Conservation (phyloP, 2,797 vertebrate genomes). For the Aselliscus stoliczkanus region DNA sequence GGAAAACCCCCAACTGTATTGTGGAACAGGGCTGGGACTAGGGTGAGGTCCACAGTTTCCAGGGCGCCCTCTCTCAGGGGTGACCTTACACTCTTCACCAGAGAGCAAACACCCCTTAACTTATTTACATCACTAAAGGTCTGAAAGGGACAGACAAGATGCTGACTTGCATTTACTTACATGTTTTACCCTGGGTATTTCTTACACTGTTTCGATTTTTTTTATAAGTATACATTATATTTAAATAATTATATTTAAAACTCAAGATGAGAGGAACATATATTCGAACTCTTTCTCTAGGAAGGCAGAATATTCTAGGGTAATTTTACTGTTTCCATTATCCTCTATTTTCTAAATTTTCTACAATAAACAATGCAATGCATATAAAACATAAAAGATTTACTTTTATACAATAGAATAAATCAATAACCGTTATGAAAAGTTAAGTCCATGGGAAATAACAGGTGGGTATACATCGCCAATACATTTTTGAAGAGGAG, state of each 20-base stretch:
- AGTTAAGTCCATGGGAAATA: background rate
- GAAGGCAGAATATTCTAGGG: background rate
- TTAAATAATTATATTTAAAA: background rate
- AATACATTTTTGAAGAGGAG: background rate
- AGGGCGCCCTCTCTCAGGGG: no score
- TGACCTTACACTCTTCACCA: background rate
- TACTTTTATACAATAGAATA: background rate
- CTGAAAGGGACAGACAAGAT: fast-evolving
- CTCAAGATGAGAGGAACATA: background rate
- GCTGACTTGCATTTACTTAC: fast-evolving
- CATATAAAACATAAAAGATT: background rate
- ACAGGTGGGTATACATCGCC: background rate
- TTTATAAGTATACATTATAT: background rate
- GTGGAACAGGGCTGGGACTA: fast-evolving
- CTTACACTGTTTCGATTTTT: background rate
- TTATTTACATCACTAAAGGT: no score
- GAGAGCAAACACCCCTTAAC: background rate
- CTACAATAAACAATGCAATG: background rate
- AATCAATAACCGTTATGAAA: background rate
- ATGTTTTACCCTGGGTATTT: background rate
- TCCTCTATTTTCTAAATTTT: background rate
- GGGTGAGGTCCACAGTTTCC: background rate
- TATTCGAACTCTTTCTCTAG: background rate
- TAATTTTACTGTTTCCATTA: background rate
- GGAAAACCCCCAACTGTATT: background rate